These are phyloP conservation scores for Spodoptera exigua DNA, from an alignment of 2,888 invertebrate species.

Conservation along the genomic window DNA sequence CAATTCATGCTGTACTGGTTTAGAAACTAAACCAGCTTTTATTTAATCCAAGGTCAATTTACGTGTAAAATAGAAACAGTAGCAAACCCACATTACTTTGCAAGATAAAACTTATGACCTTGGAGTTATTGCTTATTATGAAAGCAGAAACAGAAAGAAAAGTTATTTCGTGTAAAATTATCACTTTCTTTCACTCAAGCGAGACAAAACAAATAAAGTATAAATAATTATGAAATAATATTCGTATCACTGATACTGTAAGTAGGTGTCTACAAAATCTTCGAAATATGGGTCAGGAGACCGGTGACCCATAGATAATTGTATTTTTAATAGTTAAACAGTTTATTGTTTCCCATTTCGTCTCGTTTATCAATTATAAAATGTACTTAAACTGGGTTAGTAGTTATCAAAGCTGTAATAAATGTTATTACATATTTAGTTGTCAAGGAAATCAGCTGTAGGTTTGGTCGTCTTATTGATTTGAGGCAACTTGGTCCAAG, in stretches of 20 bases:
- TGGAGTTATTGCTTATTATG: neutral
- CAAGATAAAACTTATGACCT: neutral
- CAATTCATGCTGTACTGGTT: conserved; percentile 9
- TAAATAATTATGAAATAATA: conserved; percentile 46
- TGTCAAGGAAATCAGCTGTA: conserved; percentile 44
- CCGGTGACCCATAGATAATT: conserved; percentile 79
- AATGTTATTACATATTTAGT: conserved; percentile 61
- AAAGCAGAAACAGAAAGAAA: conserved; percentile 1
- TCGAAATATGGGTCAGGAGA: conserved; percentile 74
- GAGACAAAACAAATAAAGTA: conserved; percentile 30
- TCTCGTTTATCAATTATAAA: conserved; percentile 74
- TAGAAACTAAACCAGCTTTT: conserved; percentile 11
- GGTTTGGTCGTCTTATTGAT: conserved; percentile 34
- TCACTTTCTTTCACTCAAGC: neutral
- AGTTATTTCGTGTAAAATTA: neutral
- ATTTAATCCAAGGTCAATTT: conserved; percentile 31
- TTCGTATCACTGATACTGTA: conserved; percentile 39
- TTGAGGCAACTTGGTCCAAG: conserved; percentile 18
- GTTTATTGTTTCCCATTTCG: conserved; percentile 81
- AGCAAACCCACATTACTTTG: conserved; percentile 5
- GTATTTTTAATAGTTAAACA: conserved; percentile 72
- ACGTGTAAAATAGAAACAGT: conserved; percentile 11
- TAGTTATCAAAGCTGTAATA: conserved; percentile 66
- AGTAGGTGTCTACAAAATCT: conserved; percentile 54
- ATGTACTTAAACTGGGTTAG: conserved; percentile 79